A percentile compares a stretch with the other conserved stretches of the same genome.
Evolutionary conservation across 2,888 invertebrate genomes (phyloP).

Genomic region (Tribolium freemani): DNA sequence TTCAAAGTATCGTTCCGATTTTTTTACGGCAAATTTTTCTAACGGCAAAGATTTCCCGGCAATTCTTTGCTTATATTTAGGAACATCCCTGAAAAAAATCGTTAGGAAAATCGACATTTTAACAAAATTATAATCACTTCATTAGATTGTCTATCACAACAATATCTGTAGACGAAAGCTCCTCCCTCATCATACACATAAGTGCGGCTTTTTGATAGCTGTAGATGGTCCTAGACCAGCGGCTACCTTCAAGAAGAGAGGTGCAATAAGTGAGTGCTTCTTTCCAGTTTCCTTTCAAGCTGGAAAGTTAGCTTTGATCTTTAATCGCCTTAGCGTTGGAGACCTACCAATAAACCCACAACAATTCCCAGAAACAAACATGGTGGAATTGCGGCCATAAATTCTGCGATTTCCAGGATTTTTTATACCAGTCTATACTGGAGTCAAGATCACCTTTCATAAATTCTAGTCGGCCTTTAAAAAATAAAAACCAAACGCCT

Average conservation of each 20-base stretch:
- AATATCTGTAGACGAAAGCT: constrained; percentile 69
- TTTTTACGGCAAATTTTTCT: constrained; percentile 95
- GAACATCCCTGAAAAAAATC: constrained; percentile 76
- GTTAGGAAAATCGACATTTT: constrained; percentile 5
- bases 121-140: constrained; percentile 70
- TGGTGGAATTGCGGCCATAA: constrained; percentile 94
- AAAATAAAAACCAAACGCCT: constrained; percentile 93
- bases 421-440: constrained; percentile 82
- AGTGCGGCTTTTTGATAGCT: constrained; percentile 91
- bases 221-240: constrained; percentile 94
- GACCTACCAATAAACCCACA: constrained; percentile 87
- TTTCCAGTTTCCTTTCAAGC: constrained; percentile 82
- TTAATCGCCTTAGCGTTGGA: background rate
- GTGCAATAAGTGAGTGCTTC: constrained; percentile 81
- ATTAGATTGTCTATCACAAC: constrained; percentile 76
- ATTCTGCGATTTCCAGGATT: constrained; percentile 85
- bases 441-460: constrained; percentile 82
- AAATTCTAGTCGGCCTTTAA: constrained; percentile 88
- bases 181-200: constrained; percentile 79
- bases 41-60: constrained; percentile 97
- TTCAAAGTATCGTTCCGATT: constrained; percentile 82
- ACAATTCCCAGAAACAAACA: constrained; percentile 93
- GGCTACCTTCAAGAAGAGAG: constrained; percentile 81
- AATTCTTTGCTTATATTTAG: constrained; percentile 87
- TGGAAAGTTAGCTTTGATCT: constrained; percentile 59